Conservation (phyloP, 2,888 invertebrate species). For the Podabrus alpinus region DNA sequence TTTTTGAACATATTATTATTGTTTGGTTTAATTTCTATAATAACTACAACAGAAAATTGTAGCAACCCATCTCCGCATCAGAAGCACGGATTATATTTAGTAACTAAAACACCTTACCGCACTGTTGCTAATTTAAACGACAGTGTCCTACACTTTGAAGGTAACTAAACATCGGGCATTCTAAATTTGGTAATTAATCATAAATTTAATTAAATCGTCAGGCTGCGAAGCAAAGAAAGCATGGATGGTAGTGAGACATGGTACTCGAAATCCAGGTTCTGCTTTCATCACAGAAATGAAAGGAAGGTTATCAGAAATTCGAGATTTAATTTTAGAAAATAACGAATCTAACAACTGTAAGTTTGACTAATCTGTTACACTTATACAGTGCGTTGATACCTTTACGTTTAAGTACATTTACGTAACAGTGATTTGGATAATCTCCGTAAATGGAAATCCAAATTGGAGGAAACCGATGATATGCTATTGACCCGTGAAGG, state of each 20-base stretch:
- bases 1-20: too few species aligned
- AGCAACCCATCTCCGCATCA: not conserved
- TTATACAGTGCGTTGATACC: not conserved
- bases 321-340: slow-evolving; percentile 60
- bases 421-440: slow-evolving; percentile 16
- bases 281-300: slow-evolving; percentile 62
- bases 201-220: slow-evolving; percentile 13
- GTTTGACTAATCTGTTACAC: not conserved
- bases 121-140: slow-evolving; percentile 68
- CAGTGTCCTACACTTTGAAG: slow-evolving; percentile 61
- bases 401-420: slow-evolving; percentile 2
- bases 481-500: slow-evolving; percentile 74
- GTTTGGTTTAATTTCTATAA: not conserved
- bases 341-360: slow-evolving; percentile 48
- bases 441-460: slow-evolving; percentile 39
- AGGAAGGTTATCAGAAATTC: slow-evolving; percentile 59
- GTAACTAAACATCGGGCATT: slow-evolving; percentile 50
- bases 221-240: slow-evolving; percentile 58
- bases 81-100: slow-evolving; percentile 58
- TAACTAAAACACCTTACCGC: slow-evolving; percentile 76
- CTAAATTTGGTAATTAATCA: not conserved
- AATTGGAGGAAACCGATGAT: slow-evolving; percentile 7
- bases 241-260: slow-evolving; percentile 78
- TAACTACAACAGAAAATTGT: not conserved
- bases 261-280: slow-evolving; percentile 71